Percentiles rank a stretch among this genome's conserved stretches.
These are phyloP conservation scores for Mustela lutreola DNA, from an alignment of 2,113 vertebrate species.

Conservation along the genomic window DNA sequence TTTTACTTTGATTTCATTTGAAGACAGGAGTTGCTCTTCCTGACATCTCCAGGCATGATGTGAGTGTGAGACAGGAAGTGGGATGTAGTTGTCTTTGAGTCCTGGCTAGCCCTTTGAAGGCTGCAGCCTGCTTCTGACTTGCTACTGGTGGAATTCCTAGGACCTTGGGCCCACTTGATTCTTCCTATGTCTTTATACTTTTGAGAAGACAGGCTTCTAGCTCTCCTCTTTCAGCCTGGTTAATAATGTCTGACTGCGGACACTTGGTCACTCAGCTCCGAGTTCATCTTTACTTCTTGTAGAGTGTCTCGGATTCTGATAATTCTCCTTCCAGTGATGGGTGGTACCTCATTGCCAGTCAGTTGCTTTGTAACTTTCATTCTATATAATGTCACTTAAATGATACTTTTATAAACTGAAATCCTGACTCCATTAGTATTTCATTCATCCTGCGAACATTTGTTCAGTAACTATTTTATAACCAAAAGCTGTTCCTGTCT, in stretches of 20 bases:
- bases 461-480: not conserved
- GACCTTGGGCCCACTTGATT: not conserved
- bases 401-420: constrained; percentile 23
- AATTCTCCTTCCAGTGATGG: not conserved
- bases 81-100: not conserved
- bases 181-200: not conserved
- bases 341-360: not conserved
- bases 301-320: not conserved
- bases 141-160: not conserved
- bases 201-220: not conserved
- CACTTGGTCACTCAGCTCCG: not conserved
- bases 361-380: not conserved
- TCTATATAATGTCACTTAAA: not conserved
- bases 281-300: not conserved
- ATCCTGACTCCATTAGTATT: not conserved
- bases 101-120: not conserved
- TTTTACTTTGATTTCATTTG: not conserved
- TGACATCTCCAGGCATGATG: not conserved
- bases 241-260: not conserved
- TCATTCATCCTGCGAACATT: not conserved
- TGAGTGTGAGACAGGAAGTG: not conserved
- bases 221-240: not conserved
- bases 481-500: not conserved
- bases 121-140: not conserved
- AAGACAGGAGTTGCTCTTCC: not conserved